Percentiles rank a stretch among this genome's conserved stretches.
These are phyloP conservation scores for Chaetops frenatus DNA, from an alignment of 2,113 vertebrate species.

Conservation along the genomic window DNA sequence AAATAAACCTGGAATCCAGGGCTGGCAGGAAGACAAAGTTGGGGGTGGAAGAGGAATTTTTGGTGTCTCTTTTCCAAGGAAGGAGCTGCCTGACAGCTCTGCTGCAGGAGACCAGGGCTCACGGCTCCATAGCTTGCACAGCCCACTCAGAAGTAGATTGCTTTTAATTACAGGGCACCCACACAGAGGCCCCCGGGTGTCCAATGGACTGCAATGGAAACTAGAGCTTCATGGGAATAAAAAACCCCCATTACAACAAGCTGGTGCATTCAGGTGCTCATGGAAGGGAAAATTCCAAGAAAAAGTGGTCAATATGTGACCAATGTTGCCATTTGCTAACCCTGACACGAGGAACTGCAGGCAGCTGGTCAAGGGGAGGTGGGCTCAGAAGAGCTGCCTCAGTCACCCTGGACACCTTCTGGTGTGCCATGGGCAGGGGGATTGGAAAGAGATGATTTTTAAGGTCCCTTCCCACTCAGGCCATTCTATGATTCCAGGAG, in stretches of 20 bases:
- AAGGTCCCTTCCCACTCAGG: not conserved
- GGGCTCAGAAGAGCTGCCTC: not conserved
- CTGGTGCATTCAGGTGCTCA: not conserved
- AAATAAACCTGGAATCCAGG: constrained; percentile 61
- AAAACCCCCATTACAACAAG: not conserved
- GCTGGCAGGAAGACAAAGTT: constrained; percentile 50
- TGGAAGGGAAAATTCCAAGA: not conserved
- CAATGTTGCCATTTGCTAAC: fast-evolving
- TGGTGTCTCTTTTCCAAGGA: constrained; percentile 11
- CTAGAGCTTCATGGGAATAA: not conserved
- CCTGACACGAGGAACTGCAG: not conserved
- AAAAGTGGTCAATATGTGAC: not conserved
- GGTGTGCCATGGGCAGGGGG: not conserved
- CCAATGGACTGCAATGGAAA: not conserved
- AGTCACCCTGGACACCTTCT: not conserved
- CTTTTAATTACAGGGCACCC: constrained; percentile 27
- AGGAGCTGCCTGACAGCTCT: constrained; percentile 36
- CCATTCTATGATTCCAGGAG: not conserved
- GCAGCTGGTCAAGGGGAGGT: not conserved
- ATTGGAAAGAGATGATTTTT: too few species aligned
- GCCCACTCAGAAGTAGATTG: constrained; percentile 2
- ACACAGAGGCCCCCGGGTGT: not conserved
- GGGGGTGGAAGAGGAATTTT: constrained; percentile 33
- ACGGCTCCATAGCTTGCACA: not conserved
- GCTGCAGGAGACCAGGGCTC: not conserved